Conservation (phyloP, 1,140 invertebrate species). For the Drosophila sproati region DNA sequence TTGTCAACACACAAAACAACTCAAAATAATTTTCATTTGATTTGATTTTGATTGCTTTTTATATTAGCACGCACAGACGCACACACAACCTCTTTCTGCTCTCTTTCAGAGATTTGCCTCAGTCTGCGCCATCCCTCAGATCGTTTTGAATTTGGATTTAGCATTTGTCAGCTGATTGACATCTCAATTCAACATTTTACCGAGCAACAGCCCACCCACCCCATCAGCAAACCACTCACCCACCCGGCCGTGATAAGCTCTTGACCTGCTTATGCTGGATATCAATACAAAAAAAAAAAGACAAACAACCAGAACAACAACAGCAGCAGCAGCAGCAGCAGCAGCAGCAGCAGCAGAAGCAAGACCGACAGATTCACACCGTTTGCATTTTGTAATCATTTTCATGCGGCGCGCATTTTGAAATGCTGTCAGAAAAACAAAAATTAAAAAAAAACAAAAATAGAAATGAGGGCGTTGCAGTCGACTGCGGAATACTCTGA, state of each 20-base stretch:
- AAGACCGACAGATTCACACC: conserved; percentile 32
- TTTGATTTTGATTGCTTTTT: conserved; percentile 81
- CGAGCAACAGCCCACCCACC: not conserved
- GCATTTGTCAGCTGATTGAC: conserved; percentile 52
- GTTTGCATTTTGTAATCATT: conserved; percentile 48
- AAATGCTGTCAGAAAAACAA: conserved; percentile 52
- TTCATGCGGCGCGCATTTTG: conserved; percentile 53
- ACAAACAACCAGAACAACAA: too few species aligned
- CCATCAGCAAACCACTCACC: not conserved
- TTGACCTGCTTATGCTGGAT: conserved; percentile 39
- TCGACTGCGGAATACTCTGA: conserved; percentile 6
- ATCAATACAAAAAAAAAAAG: conserved; percentile 11
- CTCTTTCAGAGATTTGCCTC: too few species aligned
- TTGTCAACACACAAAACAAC: conserved; percentile 69
- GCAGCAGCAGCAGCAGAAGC: conserved; percentile 1
- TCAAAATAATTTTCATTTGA: conserved; percentile 80
- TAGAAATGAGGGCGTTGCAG: not conserved
- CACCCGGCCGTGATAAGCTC: conserved; percentile 32
- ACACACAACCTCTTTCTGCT: not conserved
- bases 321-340: conserved; percentile 5
- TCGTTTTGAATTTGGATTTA: conserved; percentile 32
- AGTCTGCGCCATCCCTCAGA: not conserved
- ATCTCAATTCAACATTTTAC: conserved; percentile 45
- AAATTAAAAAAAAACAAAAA: not conserved
- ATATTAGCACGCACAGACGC: conserved; percentile 56